Percentiles rank a stretch among this genome's conserved stretches.
phyloP scores from a whole-genome alignment of 2,888 invertebrate species.

The Tachystola acroxantha region DNA sequence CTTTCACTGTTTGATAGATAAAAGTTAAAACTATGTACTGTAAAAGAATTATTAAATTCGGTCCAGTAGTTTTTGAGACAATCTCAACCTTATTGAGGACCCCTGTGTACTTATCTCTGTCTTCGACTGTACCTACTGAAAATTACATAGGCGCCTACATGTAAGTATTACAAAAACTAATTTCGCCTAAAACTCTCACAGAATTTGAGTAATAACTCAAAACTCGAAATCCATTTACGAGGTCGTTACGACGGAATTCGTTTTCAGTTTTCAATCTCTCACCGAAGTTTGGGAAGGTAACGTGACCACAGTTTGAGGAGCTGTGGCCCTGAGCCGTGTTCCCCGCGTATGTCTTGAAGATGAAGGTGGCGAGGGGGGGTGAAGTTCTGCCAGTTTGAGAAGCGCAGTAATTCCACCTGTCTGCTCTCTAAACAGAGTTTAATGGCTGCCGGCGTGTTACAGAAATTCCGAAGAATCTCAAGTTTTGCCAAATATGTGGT shows the following conservation, averaged over 20 bases:
- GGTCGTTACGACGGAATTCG: slow-evolving; percentile 22
- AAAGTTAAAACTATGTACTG: too few species aligned
- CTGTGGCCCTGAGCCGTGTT: neutral
- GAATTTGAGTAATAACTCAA: slow-evolving; percentile 5
- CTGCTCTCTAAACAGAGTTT: slow-evolving; percentile 48
- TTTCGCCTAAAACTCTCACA: too few species aligned
- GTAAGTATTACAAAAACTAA: too few species aligned
- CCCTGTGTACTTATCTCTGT: too few species aligned
- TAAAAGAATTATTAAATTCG: too few species aligned
- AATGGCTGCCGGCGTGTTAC: slow-evolving; percentile 33
- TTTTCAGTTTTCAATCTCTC: slow-evolving; percentile 28
- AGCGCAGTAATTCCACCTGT: slow-evolving; percentile 43
- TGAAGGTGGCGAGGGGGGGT: too few species aligned
- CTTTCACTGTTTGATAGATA: too few species aligned
- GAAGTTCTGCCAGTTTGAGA: slow-evolving; percentile 22
- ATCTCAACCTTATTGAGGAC: too few species aligned
- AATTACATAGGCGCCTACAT: too few species aligned
- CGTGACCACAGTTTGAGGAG: neutral
- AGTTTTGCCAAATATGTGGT: slow-evolving; percentile 20
- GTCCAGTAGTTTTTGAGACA: too few species aligned
- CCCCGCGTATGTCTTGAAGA: neutral
- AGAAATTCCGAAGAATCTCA: slow-evolving; percentile 37
- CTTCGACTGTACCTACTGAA: too few species aligned
- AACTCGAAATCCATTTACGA: slow-evolving; percentile 11
- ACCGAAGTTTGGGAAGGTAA: slow-evolving; percentile 20